These are phyloP conservation scores for Galemys pyrenaicus DNA, from an alignment of 2,113 vertebrate genomes.

Conservation along the genomic window DNA sequence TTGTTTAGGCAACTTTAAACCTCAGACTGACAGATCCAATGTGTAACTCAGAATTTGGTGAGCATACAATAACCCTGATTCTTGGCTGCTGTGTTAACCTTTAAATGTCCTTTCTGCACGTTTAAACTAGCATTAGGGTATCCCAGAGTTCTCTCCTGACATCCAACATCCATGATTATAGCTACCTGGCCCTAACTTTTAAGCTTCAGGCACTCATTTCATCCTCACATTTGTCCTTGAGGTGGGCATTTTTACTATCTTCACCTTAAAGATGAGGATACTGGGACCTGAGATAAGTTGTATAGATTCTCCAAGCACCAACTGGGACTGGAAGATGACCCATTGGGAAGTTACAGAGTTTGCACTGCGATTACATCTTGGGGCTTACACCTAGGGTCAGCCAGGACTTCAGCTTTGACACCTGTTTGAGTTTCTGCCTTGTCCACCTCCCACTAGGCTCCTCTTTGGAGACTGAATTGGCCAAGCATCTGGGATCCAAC, in stretches of 20 bases:
- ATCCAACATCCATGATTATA: not conserved
- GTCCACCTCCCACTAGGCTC: not conserved
- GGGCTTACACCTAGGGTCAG: not conserved
- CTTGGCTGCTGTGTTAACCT: not conserved
- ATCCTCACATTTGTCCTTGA: not conserved
- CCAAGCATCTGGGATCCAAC: fast-evolving
- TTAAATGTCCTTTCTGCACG: not conserved
- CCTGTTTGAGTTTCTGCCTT: not conserved
- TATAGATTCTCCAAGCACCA: not conserved
- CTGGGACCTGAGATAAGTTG: not conserved
- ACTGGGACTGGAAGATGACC: not conserved
- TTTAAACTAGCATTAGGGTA: not conserved
- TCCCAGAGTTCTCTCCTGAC: not conserved
- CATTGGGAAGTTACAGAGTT: not conserved
- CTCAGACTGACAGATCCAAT: not conserved
- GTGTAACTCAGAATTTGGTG: not conserved
- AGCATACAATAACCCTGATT: not conserved
- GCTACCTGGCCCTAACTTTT: not conserved
- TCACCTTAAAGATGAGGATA: not conserved
- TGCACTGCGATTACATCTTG: not conserved
- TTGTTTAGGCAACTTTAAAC: not conserved
- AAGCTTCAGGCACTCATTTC: not conserved
- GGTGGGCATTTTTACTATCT: not conserved
- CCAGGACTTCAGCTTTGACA: not conserved
- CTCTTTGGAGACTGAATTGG: not conserved